Evolutionary conservation across 2,113 vertebrate genomes (phyloP).

Genomic region (Chaetodon trifascialis): DNA sequence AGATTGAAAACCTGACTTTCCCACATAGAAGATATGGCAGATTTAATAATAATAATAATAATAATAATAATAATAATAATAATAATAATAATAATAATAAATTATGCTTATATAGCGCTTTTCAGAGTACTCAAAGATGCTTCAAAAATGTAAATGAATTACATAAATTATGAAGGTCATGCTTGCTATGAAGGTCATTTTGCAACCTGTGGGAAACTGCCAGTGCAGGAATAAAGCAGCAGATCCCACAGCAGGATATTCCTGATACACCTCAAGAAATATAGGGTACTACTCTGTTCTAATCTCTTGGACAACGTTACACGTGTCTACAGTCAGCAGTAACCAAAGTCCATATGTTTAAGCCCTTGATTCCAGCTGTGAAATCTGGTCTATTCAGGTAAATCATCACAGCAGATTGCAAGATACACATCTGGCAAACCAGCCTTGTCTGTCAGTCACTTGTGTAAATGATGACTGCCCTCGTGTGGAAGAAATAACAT

Average conservation of each 20-base stretch:
- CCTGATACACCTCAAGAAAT: neutral
- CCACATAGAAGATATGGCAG: neutral
- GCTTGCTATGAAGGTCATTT: neutral
- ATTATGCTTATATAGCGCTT: no score
- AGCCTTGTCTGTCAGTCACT: constrained; percentile 24
- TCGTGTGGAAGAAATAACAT: constrained; percentile 71
- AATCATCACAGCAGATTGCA: neutral
- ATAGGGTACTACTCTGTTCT: neutral
- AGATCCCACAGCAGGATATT: neutral
- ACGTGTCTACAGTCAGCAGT: neutral
- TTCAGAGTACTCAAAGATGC: no score
- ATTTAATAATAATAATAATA: no score
- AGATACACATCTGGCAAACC: neutral
- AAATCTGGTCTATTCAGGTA: constrained; percentile 27
- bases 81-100: no score
- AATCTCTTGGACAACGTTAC: neutral
- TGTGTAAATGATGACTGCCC: constrained; percentile 78
- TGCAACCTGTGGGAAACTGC: neutral
- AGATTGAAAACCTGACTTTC: neutral
- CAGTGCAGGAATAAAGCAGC: neutral
- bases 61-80: no score
- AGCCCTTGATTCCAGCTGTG: constrained; percentile 31
- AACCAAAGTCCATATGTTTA: neutral
- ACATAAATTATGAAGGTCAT: neutral
- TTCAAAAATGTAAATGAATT: no score